A percentile compares a stretch with the other conserved stretches of the same genome.
Evolutionary conservation across 2,797 vertebrate species (phyloP).

Genomic region (Rhyacichthys aspro): DNA sequence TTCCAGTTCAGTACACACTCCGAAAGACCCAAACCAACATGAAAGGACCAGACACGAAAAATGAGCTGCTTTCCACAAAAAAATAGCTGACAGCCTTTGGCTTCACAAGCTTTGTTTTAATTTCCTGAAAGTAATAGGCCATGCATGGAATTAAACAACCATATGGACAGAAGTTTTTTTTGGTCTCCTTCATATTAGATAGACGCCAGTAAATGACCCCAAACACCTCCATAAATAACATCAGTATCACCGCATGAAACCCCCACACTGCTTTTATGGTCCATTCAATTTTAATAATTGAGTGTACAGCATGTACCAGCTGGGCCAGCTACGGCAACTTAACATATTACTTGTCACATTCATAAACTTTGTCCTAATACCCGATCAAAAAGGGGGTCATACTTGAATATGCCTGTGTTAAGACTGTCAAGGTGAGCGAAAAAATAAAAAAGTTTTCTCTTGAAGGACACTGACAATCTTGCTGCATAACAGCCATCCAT

Average conservation of each 20-base stretch:
- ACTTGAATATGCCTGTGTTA: not conserved
- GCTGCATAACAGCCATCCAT: constrained; percentile 31
- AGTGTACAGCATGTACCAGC: constrained; percentile 56
- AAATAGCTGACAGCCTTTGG: constrained; percentile 63
- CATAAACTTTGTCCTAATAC: constrained; percentile 20
- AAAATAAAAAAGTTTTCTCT: constrained; percentile 20
- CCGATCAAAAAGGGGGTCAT: constrained; percentile 25
- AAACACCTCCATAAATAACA: constrained; percentile 64
- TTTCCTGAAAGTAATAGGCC: constrained; percentile 71
- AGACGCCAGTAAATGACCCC: constrained; percentile 57
- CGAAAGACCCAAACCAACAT: constrained; percentile 55
- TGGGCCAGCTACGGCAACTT: constrained; percentile 36
- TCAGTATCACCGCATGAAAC: constrained; percentile 41
- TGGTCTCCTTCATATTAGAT: constrained; percentile 43
- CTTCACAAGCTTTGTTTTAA: constrained; percentile 68
- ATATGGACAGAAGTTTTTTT: constrained; percentile 46
- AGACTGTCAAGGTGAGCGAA: constrained; percentile 43
- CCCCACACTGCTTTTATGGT: constrained; percentile 43
- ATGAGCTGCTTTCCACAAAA: constrained; percentile 61
- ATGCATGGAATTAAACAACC: constrained; percentile 68
- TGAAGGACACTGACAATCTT: constrained; percentile 33
- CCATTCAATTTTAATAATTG: constrained; percentile 65
- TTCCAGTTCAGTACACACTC: constrained; percentile 43
- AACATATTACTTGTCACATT: constrained; percentile 28
- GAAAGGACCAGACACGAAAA: constrained; percentile 63